phyloP scores from a whole-genome alignment of 1,140 invertebrate species.

The Laupala kohalensis region DNA sequence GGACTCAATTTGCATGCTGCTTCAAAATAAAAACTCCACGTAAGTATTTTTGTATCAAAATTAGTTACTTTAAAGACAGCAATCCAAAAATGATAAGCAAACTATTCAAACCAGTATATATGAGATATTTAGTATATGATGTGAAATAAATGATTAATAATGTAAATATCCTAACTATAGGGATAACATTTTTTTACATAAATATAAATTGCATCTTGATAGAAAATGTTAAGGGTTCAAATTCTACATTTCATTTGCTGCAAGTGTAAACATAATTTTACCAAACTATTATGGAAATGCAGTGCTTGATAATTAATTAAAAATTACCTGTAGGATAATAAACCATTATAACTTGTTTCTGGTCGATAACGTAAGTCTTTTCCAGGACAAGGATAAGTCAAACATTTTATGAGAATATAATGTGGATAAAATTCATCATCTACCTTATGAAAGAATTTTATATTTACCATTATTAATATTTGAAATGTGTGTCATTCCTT shows the following conservation, averaged over 20 bases:
- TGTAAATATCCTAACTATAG: neutral
- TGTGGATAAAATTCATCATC: neutral
- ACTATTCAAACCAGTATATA: neutral
- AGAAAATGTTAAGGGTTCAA: neutral
- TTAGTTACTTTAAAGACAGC: slow-evolving; percentile 1
- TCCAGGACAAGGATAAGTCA: neutral
- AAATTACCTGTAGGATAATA: neutral
- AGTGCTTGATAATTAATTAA: neutral
- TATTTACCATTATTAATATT: neutral
- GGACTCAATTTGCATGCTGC: slow-evolving; percentile 53
- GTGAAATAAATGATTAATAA: neutral
- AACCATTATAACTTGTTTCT: neutral
- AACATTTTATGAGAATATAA: neutral
- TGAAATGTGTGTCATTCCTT: neutral
- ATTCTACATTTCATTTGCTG: neutral
- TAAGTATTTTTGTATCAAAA: slow-evolving; percentile 43
- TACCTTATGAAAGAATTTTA: neutral
- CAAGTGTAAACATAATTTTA: neutral
- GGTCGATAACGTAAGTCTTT: neutral
- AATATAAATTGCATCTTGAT: neutral
- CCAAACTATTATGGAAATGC: neutral
- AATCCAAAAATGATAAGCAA: neutral
- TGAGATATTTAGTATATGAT: neutral
- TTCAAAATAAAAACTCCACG: slow-evolving; percentile 65
- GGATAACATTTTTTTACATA: neutral